Conservation (phyloP, 2,113 vertebrate species). For the Thinocorus orbignyianus region DNA sequence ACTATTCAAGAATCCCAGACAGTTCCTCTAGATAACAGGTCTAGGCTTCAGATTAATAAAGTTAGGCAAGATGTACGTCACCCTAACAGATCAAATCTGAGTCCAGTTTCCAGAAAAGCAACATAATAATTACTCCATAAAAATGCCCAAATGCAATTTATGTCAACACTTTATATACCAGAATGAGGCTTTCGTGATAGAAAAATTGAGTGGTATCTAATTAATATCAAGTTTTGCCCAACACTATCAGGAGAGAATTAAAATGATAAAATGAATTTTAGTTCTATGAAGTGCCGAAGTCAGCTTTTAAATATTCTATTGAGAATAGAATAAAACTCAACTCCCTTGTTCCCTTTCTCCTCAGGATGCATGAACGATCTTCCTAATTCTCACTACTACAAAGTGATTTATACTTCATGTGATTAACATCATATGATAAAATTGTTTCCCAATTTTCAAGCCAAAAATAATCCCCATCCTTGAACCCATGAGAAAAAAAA, state of each 20-base stretch:
- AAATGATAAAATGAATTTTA: neutral
- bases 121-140: neutral
- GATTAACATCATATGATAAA: neutral
- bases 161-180: neutral
- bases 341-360: neutral
- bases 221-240: neutral
- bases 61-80: neutral
- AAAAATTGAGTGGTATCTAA: neutral
- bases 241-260: neutral
- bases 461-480: neutral
- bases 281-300: neutral
- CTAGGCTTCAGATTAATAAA: neutral
- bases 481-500: neutral
- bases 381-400: neutral
- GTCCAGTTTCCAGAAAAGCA: neutral
- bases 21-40: neutral
- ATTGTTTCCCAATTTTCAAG: neutral
- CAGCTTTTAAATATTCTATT: neutral
- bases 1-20: neutral
- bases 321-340: neutral
- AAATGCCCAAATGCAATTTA: neutral
- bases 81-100: neutral
- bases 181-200: neutral
- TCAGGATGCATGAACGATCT: neutral
- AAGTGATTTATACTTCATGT: neutral